Conservation (phyloP, 2,888 invertebrate genomes). For the Halictus ligatus region DNA sequence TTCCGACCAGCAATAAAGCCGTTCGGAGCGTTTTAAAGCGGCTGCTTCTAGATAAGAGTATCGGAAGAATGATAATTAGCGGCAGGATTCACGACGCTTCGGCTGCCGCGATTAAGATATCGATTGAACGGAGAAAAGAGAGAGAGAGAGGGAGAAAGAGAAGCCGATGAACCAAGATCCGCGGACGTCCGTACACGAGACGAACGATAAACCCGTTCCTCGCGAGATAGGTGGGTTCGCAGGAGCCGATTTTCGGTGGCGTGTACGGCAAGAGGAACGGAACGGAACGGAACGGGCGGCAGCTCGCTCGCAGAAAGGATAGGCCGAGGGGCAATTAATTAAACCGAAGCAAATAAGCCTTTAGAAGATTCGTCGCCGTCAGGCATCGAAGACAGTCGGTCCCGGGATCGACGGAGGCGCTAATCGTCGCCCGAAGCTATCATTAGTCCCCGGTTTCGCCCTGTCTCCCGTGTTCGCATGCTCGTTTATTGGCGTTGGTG, state of each 20-base stretch:
- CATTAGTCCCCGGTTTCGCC: conserved; percentile 79
- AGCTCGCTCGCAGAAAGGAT: conserved; percentile 46
- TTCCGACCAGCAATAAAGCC: conserved; percentile 8
- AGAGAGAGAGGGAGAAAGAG: background rate
- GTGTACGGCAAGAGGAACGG: background rate
- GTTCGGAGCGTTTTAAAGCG: background rate
- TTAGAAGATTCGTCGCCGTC: conserved; percentile 70
- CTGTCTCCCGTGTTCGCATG: conserved; percentile 51
- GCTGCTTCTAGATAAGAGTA: conserved; percentile 4
- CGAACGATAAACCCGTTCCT: conserved; percentile 27
- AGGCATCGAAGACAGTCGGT: conserved; percentile 69
- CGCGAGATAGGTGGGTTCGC: conserved; percentile 15
- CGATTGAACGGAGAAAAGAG: background rate
- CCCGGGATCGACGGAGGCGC: conserved; percentile 73
- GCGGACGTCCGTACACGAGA: background rate
- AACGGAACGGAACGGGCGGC: conserved; percentile 5
- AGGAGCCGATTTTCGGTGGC: conserved; percentile 47
- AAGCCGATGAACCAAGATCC: conserved; percentile 7
- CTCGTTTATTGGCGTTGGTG: conserved; percentile 59
- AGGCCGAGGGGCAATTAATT: conserved; percentile 78
- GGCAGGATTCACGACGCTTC: conserved; percentile 4
- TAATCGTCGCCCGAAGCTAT: conserved; percentile 79
- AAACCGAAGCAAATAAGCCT: conserved; percentile 82
- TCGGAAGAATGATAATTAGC: conserved; percentile 7
- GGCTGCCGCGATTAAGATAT: conserved; percentile 4